Evolutionary conservation across 2,888 invertebrate species (phyloP).

Genomic region (Chrysolina oricalcia): DNA sequence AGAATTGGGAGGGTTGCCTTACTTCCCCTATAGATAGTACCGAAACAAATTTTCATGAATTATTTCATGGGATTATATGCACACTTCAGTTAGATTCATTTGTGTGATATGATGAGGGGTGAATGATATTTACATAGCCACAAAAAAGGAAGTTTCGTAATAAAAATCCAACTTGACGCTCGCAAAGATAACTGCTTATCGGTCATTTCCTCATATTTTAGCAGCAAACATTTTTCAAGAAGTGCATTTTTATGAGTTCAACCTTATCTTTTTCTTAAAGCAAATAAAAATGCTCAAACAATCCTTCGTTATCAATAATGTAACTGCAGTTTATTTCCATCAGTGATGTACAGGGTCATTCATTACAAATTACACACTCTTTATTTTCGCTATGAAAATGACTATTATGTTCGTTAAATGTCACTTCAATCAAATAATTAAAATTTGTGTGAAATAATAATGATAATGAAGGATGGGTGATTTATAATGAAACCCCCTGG

Average conservation of each 20-base stretch:
- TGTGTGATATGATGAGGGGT: background rate
- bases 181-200: slow-evolving; percentile 7
- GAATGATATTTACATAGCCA: slow-evolving; percentile 13
- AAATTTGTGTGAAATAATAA: too few species aligned
- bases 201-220: slow-evolving; percentile 22
- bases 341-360: background rate
- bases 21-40: background rate
- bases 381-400: too few species aligned
- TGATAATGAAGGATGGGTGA: too few species aligned
- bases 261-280: slow-evolving; percentile 17
- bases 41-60: background rate
- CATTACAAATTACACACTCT: background rate
- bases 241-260: slow-evolving; percentile 15
- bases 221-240: slow-evolving; percentile 14
- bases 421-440: too few species aligned
- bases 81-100: background rate
- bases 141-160: slow-evolving; percentile 5
- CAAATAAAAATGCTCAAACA: slow-evolving; percentile 19
- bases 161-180: background rate
- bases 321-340: background rate
- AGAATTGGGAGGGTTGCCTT: background rate
- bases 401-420: too few species aligned
- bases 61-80: background rate
- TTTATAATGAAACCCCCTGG: too few species aligned
- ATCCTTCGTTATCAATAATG: slow-evolving; percentile 10